Percentiles rank a stretch among this genome's conserved stretches.
These are phyloP conservation scores for Pomacea canaliculata DNA, from an alignment of 2,888 invertebrate genomes.

Conservation along the genomic window DNA sequence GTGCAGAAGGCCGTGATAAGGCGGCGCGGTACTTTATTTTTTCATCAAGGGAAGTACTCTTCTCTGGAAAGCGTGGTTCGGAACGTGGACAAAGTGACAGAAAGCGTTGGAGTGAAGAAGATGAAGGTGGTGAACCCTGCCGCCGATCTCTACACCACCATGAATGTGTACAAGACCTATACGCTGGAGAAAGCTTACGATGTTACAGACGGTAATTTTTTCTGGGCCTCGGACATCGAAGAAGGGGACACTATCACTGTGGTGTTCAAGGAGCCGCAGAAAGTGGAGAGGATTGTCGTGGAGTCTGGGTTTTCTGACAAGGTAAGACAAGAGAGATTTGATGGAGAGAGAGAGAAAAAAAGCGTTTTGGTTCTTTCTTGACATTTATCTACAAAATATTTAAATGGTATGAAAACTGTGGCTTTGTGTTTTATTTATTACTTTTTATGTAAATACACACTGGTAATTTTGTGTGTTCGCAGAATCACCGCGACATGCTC, in stretches of 20 bases:
- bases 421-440: too few relatives aligned
- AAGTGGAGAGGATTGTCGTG: slow-evolving; percentile 41
- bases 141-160: slow-evolving; percentile 64
- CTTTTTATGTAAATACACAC: too few relatives aligned
- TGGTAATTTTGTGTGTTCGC: not conserved
- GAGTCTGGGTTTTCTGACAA: slow-evolving; percentile 33
- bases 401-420: too few relatives aligned
- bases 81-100: not conserved
- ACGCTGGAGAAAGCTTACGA: slow-evolving; percentile 62
- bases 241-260: slow-evolving; percentile 35
- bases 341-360: not conserved
- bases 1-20: slow-evolving; percentile 34
- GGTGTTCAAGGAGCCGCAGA: slow-evolving; percentile 37
- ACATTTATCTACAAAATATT: not conserved
- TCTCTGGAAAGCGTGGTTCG: slow-evolving; percentile 16
- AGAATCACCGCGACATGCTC: slow-evolving; percentile 12
- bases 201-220: slow-evolving; percentile 26
- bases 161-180: slow-evolving; percentile 59
- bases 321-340: not conserved
- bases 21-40: slow-evolving; percentile 10
- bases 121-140: slow-evolving; percentile 56
- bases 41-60: slow-evolving; percentile 25
- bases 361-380: not conserved
- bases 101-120: not conserved
- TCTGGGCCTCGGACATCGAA: slow-evolving; percentile 40